Evolutionary conservation across 2,797 vertebrate genomes (phyloP), one percentile per base, ranked within the genome.

Genomic region (Momotus momota): DNA sequence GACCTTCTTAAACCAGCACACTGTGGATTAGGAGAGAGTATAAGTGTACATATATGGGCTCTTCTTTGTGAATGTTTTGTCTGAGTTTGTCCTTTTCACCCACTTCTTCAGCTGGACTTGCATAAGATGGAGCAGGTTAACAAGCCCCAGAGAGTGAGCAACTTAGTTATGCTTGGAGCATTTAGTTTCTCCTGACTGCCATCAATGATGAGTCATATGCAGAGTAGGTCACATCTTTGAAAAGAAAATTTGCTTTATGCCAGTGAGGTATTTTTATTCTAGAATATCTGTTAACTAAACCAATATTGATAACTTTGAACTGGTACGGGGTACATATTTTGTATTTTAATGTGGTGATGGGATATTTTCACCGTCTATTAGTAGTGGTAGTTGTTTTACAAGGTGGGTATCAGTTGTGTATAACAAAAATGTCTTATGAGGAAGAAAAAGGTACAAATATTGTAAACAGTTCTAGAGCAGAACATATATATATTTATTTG

Each of bases 31-130:
- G 54, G 38, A 91, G 14, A 52, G 22, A 25, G 27, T 43, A 7
- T 29, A 38, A 3, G 5, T 23, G 14, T 51, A 54, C 2, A 3
- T 13, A 18, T 13, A 10, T 45, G 33, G 17, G 3, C 7, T 82
- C 29, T 29, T 61, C 54, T 40, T 7, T 66, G 45, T 52, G 61
- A 40, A 46, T 35, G 14, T 38, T 94, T 74, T 64, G 49, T 71
- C 55, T 48, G n/a, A 78, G 31, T 16, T 90, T 84, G 74, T 58
- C 51, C 62, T 96, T 95, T 90, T 72, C 61, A 88, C 43, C 21
- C 21, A 58, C 41, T 84, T 86, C 46, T 85, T 81, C 57, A 74
- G 25, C 29, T 95, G 66, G 45, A 7, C 27, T 85, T 72, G 49
- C 12, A 8, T 43, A 69, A 86, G 4, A 81, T 21, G 18, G 57